Base-by-base conservation (phyloP, 2,888 invertebrate genomes). In the Omphaloscelis lunosa region DNA sequence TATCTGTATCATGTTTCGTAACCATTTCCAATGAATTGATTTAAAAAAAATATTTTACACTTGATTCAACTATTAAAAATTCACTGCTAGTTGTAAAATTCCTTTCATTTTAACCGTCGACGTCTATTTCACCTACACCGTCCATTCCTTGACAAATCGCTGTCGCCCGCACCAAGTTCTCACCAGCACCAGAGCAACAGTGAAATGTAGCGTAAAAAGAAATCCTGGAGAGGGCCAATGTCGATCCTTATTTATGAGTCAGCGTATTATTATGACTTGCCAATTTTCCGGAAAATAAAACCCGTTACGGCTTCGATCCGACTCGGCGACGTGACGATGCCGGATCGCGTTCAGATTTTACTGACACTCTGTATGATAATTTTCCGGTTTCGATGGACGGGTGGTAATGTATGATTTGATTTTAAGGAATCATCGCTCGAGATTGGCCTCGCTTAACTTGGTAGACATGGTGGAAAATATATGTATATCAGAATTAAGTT, bases 281-380 rank as follows among this genome's bases (percentile, higher is more conserved):
- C 96, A 96, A 96, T 96, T 96, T 96, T 96, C 95, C 96, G 95
- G 94, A 91, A 93, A 95, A 96, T 96, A 96, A 95, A 96, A 93
- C 92, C 92, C 91, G 94, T 93, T 93, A 92, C 93, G 90, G 90
- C 90, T 82, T 89, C 91, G 91, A 90, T 89, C 89, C 90, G 89
- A 87, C 86, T 87, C 89, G 88, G 87, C 87, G 88, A 91, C 94
- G 93, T 92, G 93, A 92, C 94, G 92, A 87, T 90, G 89, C 85
- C 86, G 91, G 91, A 93, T 93, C 86, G 93, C 90, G 92, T 92
- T 93, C 92, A 91, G 90, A 93, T 94, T 93, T 94, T 92, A 92
- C 91, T 90, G 89, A 90, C 91, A 88, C 91, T 94, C 92, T 92
- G 91, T 93, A 95, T 94, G 93, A 92, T 94, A 95, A 94, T 94